Conservation (phyloP, 64 coral and sea anemone species). For the Montipora sp. region DNA sequence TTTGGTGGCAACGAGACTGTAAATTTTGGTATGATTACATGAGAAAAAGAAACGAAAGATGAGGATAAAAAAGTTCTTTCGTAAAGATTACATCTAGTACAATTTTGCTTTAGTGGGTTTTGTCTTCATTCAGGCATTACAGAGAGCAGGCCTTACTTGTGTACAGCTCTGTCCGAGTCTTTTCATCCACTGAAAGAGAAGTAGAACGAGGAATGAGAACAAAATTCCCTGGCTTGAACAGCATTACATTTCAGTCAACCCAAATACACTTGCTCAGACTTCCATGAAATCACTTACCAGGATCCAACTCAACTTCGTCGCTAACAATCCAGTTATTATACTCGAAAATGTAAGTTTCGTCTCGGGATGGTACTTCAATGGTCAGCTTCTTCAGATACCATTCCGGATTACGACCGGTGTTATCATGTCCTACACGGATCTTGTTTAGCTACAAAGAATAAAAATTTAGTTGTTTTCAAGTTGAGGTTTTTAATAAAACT, state of each 20-base stretch:
- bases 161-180: conserved; percentile 71
- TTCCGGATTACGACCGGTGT: conserved; percentile 77
- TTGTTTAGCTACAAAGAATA: conserved; percentile 70
- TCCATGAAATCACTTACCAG: conserved; percentile 34
- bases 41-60: no score
- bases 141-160: conserved; percentile 65
- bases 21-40: no score
- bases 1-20: no score
- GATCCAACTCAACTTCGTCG: conserved; percentile 86
- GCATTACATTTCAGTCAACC: no score
- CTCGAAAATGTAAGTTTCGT: conserved; percentile 74
- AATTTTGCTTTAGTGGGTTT: not conserved
- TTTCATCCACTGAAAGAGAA: conserved; percentile 76
- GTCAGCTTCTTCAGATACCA: conserved; percentile 88
- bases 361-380: conserved; percentile 75
- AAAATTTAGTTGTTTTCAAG: no score
- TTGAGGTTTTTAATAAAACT: no score
- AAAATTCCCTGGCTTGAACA: not conserved
- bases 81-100: no score
- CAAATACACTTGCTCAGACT: no score
- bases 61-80: no score
- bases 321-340: conserved; percentile 93
- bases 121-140: not conserved
- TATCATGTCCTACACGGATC: conserved; percentile 87
- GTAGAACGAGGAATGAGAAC: not conserved